Evolutionary conservation across 2,113 vertebrate genomes (phyloP).

Genomic region (Megalops atlanticus): DNA sequence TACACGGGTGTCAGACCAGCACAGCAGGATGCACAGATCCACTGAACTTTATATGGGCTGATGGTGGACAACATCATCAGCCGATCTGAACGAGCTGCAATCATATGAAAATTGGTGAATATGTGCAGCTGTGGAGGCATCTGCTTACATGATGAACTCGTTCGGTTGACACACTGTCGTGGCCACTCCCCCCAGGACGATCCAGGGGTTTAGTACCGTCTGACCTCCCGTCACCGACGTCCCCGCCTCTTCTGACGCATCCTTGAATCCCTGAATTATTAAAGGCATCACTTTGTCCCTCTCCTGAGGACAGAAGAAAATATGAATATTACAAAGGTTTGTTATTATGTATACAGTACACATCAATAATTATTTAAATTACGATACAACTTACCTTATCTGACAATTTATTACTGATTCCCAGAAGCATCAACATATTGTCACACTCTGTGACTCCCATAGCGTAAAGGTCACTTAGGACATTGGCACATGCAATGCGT

Average conservation of each 20-base stretch:
- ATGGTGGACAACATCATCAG: constrained; percentile 69
- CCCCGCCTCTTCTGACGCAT: constrained; percentile 96
- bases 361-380: too few relatives aligned
- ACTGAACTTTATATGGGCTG: too few relatives aligned
- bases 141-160: constrained; percentile 96
- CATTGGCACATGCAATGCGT: constrained; percentile 97
- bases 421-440: constrained; percentile 99
- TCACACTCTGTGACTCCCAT: constrained; percentile 99
- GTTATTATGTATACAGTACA: too few relatives aligned
- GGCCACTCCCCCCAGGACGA: constrained; percentile 95
- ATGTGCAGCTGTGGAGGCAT: neutral
- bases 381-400: constrained; percentile 93
- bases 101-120: constrained; percentile 37
- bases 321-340: too few relatives aligned
- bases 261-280: constrained; percentile 98
- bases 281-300: constrained; percentile 98
- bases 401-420: constrained; percentile 97
- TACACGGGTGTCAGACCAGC: too few relatives aligned
- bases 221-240: constrained; percentile 97
- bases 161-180: constrained; percentile 98
- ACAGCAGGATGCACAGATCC: too few relatives aligned
- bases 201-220: constrained; percentile 97
- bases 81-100: constrained; percentile 56
- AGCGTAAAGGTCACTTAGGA: constrained; percentile 97
- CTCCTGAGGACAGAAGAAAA: constrained; percentile 79